A percentile compares a stretch with the other conserved stretches of the same genome.
Conservation (phyloP, 2,888 invertebrate genomes). For the Mylabris sibirica region DNA sequence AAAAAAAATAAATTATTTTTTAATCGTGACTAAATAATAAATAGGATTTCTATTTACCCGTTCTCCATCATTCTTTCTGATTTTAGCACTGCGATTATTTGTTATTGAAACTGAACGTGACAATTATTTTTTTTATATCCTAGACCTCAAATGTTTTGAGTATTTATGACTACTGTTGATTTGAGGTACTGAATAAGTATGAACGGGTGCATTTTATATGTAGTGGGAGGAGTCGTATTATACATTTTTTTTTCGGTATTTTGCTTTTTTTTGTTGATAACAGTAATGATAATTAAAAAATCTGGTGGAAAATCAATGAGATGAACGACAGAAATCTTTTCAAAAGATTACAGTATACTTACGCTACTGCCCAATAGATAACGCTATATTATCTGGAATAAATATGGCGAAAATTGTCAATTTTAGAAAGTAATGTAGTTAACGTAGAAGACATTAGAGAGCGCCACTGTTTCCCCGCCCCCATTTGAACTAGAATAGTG, state of each 20-base stretch:
- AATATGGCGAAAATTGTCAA: background rate
- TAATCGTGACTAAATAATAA: background rate
- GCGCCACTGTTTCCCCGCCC: no score
- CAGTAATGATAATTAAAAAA: background rate
- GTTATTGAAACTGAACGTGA: background rate
- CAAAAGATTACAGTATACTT: background rate
- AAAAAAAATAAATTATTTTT: constrained; percentile 9
- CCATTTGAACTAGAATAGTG: no score
- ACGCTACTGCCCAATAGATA: background rate
- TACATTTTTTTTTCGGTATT: background rate
- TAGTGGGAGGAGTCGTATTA: background rate
- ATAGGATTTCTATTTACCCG: constrained; percentile 28
- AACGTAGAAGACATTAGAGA: no score
- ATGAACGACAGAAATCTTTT: background rate
- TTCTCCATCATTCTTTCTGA: constrained; percentile 28
- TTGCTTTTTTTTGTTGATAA: background rate
- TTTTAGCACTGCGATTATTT: background rate
- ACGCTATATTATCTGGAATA: background rate
- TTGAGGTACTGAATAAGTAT: background rate
- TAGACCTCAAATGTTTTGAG: background rate
- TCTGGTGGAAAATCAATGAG: background rate
- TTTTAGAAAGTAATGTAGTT: no score
- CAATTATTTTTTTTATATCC: background rate
- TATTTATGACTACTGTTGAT: background rate
- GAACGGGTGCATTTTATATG: background rate